Base-by-base conservation (phyloP, 2,797 vertebrate species). In the Falco concolor region DNA sequence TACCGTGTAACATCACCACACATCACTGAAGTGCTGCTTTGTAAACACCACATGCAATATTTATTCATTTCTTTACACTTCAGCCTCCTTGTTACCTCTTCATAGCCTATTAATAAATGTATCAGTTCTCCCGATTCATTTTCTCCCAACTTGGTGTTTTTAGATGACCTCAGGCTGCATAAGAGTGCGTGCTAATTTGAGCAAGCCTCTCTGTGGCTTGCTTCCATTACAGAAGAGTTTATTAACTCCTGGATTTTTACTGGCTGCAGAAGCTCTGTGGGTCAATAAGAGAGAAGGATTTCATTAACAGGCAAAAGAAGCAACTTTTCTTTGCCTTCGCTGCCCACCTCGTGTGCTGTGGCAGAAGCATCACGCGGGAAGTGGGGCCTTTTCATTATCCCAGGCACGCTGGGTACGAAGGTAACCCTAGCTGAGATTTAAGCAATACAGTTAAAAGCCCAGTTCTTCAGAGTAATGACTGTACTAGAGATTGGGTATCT, bases 41-140 rank as follows among this genome's bases (percentile, higher is more conserved):
- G 92, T 92, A 94, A 96, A 92, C 91, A 96, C 23, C 64, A 84
- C 61, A 92, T 96, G 87, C 53, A 95, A 65, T 91, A 94, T 90
- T 95, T 92, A 93, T 98, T 97, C 95, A 93, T 98, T 97, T 98
- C 40, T 73, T 93, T 72, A 72, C 83, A 85, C 77, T 95, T 94
- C 85, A 80, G 64, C 44, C 54, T 91, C 61, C 86, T 89, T 86
- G 64, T 93, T 97, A 84, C 78, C 72, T 73, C 85, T 93, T 95
- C 84, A 88, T 84, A 90, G 54, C 82, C 95, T 94, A 95, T 96
- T 95, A 94, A 96, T 95, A 96, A 90, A 94, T 81, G 68, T 64
- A 80, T 86, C 69, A 34, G 22, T 94, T 89, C 86, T 84, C 22
- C 73, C 70, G 32, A 86, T 84, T 50, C 3, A 0, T 89, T 93